Base-by-base conservation (phyloP, 2,113 vertebrate species). In the Pseudorasbora parva region DNA sequence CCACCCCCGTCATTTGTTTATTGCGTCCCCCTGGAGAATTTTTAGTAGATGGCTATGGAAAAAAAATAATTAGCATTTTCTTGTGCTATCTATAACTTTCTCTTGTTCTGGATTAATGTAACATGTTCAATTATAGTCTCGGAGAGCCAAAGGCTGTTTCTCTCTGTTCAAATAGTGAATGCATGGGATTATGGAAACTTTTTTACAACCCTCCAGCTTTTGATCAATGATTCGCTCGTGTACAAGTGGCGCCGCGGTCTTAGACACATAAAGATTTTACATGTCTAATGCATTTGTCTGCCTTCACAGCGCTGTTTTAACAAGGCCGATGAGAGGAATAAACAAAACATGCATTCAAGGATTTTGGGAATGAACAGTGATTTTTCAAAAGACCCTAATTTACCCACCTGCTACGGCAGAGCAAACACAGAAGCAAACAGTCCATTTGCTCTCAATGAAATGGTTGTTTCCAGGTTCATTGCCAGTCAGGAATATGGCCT, bases 61-160 rank as follows among this genome's bases (percentile, higher is more conserved):
- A 82, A 75, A 66, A 82, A 59, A 62, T 57, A 66, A 73, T 84
- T 77, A 33, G 49, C 17, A 43, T 85, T 79, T 82, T 72, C 41
- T 41, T 23, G 1, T 14, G 51, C 47, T 85, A 87, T 57, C 77
- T 76, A 68, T 83, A 86, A 86, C 66, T 59, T 75, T 68, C 59
- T 75, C 68, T 83, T 57, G 78, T 83, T 83, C 51, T 78, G 83
- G 68, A 73, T 83, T 72, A 86, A 78, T 79, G 73, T 54, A 83
- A 82, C 85, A 83, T 78, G 83, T 72, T 80, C 57, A 83, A 80
- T 73, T 80, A 86, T 33, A 25, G 75, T 66, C 57, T 83, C 37
- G 7, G 23, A 25, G 33, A 43, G 66, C 75, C 75, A 74, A 30
- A 11, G 85, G 81, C 45, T 83, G 78, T 78, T 73, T 83, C 27